These are phyloP conservation scores for Octodon degus DNA, from an alignment of 2,113 vertebrate genomes.

Conservation along the genomic window DNA sequence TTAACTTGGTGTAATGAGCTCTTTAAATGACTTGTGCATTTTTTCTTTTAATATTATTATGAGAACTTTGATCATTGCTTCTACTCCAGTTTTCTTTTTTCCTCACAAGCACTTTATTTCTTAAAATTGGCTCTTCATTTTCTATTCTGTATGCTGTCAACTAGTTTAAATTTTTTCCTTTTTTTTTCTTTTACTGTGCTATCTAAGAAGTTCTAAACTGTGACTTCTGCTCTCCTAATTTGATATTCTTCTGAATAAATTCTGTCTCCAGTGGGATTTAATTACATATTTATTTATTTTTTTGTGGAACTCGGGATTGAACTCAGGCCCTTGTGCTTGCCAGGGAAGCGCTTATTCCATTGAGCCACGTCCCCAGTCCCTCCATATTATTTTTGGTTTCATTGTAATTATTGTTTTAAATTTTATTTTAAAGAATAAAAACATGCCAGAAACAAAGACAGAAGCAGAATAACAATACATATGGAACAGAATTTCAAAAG, in stretches of 20 bases:
- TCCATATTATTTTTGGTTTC: slow-evolving; percentile 21
- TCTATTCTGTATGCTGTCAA: not conserved
- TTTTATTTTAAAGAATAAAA: too few relatives aligned
- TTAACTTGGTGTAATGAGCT: not conserved
- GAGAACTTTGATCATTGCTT: slow-evolving; percentile 12
- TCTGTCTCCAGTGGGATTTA: not conserved
- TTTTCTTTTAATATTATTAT: slow-evolving; percentile 11
- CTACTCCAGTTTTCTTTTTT: not conserved
- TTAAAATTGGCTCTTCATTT: not conserved
- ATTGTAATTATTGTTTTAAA: not conserved
- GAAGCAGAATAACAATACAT: too few relatives aligned
- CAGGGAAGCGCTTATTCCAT: too few relatives aligned
- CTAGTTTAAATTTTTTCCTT: slow-evolving; percentile 19
- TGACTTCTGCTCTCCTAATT: not conserved
- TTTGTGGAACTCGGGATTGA: too few relatives aligned
- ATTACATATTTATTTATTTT: not conserved
- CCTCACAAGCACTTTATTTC: not conserved
- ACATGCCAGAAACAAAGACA: too few relatives aligned
- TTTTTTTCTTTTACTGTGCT: not conserved
- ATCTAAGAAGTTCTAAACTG: not conserved
- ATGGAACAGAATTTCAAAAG: too few relatives aligned
- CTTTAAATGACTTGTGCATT: not conserved
- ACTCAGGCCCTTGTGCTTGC: too few relatives aligned
- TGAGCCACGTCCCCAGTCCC: too few relatives aligned
- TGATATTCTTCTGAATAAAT: slow-evolving; percentile 18